These are phyloP conservation scores for Dryococelus australis DNA, from an alignment of 2,888 invertebrate genomes.

Conservation along the genomic window DNA sequence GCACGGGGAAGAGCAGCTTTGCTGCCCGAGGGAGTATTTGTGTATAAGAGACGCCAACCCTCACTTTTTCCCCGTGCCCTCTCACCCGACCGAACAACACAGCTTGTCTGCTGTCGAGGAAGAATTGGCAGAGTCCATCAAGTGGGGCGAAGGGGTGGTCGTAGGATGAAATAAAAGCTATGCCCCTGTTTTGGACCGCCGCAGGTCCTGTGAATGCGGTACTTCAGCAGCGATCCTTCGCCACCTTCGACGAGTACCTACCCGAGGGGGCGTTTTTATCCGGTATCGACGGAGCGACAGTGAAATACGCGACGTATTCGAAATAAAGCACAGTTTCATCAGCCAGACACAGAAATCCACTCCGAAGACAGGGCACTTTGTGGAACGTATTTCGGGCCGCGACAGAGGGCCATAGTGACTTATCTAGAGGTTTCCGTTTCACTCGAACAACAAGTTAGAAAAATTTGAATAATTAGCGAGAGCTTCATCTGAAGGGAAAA, in stretches of 20 bases:
- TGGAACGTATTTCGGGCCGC: neutral
- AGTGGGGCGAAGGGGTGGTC: neutral
- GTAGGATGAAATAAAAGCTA: neutral
- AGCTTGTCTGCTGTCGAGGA: neutral
- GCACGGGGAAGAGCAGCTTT: neutral
- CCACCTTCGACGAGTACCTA: neutral
- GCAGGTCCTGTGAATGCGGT: neutral
- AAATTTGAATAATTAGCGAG: no score
- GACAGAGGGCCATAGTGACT: neutral
- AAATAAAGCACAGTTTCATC: neutral
- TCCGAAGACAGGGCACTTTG: neutral
- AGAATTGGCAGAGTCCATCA: constrained; percentile 3
- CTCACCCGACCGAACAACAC: neutral
- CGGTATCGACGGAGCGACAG: neutral
- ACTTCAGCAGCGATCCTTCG: neutral
- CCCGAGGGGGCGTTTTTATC: neutral
- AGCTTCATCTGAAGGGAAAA: neutral
- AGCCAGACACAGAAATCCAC: neutral
- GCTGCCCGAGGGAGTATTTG: no score
- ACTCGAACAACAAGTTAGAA: neutral
- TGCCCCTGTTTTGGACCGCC: neutral
- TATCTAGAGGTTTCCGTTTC: neutral
- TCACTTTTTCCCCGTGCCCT: neutral
- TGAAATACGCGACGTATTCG: neutral
- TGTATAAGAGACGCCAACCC: no score